A percentile compares a stretch with the other conserved stretches of the same genome.
Conservation (phyloP, 2,113 vertebrate species). For the Hylia prasina region DNA sequence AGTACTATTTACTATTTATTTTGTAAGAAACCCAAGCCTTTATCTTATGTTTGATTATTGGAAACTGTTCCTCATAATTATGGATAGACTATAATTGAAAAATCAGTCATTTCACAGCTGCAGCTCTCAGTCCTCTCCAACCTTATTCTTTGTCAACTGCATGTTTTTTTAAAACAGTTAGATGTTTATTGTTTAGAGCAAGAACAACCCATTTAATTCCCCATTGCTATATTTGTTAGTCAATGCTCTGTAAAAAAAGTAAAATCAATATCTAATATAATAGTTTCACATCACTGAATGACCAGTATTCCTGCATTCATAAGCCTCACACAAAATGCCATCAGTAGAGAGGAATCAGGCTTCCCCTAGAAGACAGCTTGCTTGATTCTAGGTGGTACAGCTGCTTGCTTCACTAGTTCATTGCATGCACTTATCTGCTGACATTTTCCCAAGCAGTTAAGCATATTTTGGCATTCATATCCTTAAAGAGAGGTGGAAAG, state of each 20-base stretch:
- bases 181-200: background rate
- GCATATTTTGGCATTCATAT: background rate
- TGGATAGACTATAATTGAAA: background rate
- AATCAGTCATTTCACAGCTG: background rate
- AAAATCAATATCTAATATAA: background rate
- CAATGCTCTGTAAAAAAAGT: background rate
- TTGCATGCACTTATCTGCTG: rapidly evolving
- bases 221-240: background rate
- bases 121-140: background rate
- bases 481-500: background rate
- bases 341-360: background rate
- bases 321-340: background rate
- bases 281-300: background rate
- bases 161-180: background rate
- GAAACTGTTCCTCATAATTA: background rate
- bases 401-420: background rate
- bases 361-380: background rate
- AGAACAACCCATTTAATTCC: background rate
- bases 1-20: background rate
- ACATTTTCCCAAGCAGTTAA: background rate
- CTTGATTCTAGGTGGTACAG: background rate
- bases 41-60: background rate
- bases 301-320: background rate
- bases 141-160: background rate
- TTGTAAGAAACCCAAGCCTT: background rate